phyloP scores from a whole-genome alignment of 2,888 invertebrate genomes.

The Anorthoa munda region DNA sequence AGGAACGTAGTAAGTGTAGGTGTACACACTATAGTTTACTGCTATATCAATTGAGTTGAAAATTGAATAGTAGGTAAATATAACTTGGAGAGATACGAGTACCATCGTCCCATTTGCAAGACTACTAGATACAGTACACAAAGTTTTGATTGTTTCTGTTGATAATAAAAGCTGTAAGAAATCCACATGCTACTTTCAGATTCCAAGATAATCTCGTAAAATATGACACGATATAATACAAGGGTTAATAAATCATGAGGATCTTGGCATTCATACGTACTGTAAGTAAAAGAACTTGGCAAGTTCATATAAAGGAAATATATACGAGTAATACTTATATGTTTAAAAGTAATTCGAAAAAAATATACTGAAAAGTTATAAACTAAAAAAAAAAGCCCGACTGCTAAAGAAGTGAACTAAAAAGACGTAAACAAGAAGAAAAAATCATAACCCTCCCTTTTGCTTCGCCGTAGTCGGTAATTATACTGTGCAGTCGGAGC shows the following conservation, averaged over 20 bases:
- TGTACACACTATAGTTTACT: not conserved
- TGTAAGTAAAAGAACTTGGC: constrained; percentile 64
- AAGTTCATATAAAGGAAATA: constrained; percentile 44
- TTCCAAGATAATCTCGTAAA: constrained; percentile 42
- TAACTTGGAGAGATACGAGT: not conserved
- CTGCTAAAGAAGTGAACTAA: too few species aligned
- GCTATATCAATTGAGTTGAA: constrained; percentile 1
- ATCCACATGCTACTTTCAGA: constrained; percentile 25
- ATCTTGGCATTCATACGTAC: constrained; percentile 54
- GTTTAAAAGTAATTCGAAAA: too few species aligned
- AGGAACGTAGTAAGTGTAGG: constrained; percentile 13
- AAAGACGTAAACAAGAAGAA: too few species aligned
- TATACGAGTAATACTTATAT: too few species aligned
- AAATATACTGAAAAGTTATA: too few species aligned
- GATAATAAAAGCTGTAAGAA: constrained; percentile 34
- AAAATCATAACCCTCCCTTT: too few species aligned
- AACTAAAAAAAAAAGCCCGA: too few species aligned
- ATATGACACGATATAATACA: constrained; percentile 51
- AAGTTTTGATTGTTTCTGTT: constrained; percentile 9
- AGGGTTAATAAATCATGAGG: constrained; percentile 60
- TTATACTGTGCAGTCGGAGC: too few species aligned
- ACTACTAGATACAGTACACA: not conserved
- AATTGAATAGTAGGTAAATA: too few species aligned
- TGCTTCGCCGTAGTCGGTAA: too few species aligned
- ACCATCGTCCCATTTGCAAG: not conserved